Evolutionary conservation across 2,888 invertebrate species (phyloP).

Genomic region (Drosophila nr. perissopoda): DNA sequence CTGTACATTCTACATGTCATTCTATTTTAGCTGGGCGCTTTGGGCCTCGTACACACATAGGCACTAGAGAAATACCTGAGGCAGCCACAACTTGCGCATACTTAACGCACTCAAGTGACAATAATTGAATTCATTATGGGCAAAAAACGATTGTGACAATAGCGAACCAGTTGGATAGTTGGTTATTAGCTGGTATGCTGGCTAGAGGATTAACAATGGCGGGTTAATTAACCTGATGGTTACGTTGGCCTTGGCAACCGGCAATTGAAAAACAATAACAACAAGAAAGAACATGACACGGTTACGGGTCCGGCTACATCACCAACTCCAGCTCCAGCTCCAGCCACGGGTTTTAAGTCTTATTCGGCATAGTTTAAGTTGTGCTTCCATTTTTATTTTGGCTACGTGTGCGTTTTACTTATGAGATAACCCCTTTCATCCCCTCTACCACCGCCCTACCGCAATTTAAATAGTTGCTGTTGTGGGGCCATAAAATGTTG

Average conservation of each 20-base stretch:
- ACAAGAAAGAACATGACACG: slow-evolving; percentile 20
- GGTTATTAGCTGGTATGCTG: slow-evolving; percentile 63
- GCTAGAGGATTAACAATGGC: slow-evolving; percentile 76
- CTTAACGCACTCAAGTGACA: slow-evolving; percentile 80
- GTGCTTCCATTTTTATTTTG: slow-evolving; percentile 76
- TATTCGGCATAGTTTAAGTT: slow-evolving; percentile 60
- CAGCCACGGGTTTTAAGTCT: slow-evolving; percentile 33
- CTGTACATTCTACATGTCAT: neutral
- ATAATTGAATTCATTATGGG: slow-evolving; percentile 80
- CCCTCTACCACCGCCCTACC: neutral
- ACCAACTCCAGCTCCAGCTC: slow-evolving; percentile 12
- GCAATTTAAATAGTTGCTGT: slow-evolving; percentile 18
- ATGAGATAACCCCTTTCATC: slow-evolving; percentile 57
- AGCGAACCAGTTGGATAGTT: slow-evolving; percentile 57
- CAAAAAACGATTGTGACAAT: slow-evolving; percentile 64
- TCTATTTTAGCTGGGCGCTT: neutral
- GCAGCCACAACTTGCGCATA: slow-evolving; percentile 72
- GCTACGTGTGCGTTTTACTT: slow-evolving; percentile 75
- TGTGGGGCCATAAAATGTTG: slow-evolving; percentile 47
- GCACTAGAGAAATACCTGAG: slow-evolving; percentile 21
- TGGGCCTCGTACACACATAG: slow-evolving; percentile 8
- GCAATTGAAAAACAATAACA: neutral
- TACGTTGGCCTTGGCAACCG: slow-evolving; percentile 74
- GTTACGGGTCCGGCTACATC: slow-evolving; percentile 4
- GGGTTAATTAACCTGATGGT: slow-evolving; percentile 81